Evolutionary conservation across 2,888 invertebrate genomes (phyloP).

Genomic region (Chymomyza amoena): DNA sequence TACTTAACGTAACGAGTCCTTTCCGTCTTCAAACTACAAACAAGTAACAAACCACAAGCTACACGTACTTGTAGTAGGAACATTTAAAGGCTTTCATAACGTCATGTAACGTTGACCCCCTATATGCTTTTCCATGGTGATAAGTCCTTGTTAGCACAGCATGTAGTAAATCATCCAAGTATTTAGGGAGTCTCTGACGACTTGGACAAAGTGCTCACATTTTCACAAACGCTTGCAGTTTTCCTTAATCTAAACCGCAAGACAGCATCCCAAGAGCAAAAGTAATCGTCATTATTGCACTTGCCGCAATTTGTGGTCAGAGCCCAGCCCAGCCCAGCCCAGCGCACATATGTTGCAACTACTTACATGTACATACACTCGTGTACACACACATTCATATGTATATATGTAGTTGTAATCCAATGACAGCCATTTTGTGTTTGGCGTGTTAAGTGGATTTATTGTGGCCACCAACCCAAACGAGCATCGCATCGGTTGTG

Average conservation of each 20-base stretch:
- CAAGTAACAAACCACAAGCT: conserved; percentile 53
- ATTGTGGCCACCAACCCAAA: conserved; percentile 13
- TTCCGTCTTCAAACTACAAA: conserved; percentile 3
- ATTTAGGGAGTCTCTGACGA: conserved; percentile 18
- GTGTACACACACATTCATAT: neutral
- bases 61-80: conserved; percentile 43
- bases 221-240: conserved; percentile 51
- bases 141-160: conserved; percentile 74
- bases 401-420: neutral
- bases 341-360: conserved; percentile 58
- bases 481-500: conserved; percentile 34
- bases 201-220: conserved; percentile 23
- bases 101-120: conserved; percentile 24
- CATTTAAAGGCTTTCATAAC: conserved; percentile 35
- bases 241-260: conserved; percentile 37
- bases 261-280: conserved; percentile 12
- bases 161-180: conserved; percentile 51
- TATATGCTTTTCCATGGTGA: conserved; percentile 39
- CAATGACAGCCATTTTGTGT: conserved; percentile 53
- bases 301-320: conserved; percentile 41
- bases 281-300: conserved; percentile 21
- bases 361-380: neutral
- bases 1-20: neutral
- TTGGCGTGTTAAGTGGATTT: conserved; percentile 59
- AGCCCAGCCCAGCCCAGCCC: neutral